These are phyloP conservation scores for Cynopterus sphinx DNA, from an alignment of 2,797 vertebrate genomes.

Conservation along the genomic window DNA sequence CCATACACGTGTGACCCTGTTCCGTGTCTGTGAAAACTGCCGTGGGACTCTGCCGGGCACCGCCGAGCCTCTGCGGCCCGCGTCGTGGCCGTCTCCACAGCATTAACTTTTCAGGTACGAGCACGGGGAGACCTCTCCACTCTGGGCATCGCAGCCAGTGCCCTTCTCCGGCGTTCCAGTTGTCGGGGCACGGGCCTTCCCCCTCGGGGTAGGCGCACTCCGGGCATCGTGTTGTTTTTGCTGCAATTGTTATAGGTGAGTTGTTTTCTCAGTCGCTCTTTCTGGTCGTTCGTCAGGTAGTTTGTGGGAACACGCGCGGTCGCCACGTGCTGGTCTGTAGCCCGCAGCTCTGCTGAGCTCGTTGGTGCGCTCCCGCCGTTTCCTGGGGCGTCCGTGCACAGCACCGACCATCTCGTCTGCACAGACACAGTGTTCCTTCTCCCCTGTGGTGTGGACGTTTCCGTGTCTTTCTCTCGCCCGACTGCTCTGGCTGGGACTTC, in stretches of 20 bases:
- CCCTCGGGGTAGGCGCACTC: no score
- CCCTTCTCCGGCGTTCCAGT: background rate
- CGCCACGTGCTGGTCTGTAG: no score
- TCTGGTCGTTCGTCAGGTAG: background rate
- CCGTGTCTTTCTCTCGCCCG: fast-evolving
- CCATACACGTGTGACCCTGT: background rate
- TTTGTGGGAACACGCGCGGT: background rate
- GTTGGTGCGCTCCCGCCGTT: no score
- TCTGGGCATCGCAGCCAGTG: background rate
- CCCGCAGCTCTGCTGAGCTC: no score
- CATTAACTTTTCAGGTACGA: background rate
- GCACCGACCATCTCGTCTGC: background rate
- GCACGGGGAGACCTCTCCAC: fast-evolving
- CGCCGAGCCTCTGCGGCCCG: no score
- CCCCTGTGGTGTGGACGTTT: background rate
- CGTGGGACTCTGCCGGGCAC: background rate
- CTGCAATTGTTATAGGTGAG: fast-evolving
- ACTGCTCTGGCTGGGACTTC: background rate
- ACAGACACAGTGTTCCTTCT: background rate
- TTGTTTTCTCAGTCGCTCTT: no score
- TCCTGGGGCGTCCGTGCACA: no score
- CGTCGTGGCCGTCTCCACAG: no score
- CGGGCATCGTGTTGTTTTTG: no score
- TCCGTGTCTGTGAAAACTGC: background rate
- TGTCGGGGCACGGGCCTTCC: no score